Conservation (phyloP, 2,113 vertebrate genomes). For the Tauraco erythrolophus region DNA sequence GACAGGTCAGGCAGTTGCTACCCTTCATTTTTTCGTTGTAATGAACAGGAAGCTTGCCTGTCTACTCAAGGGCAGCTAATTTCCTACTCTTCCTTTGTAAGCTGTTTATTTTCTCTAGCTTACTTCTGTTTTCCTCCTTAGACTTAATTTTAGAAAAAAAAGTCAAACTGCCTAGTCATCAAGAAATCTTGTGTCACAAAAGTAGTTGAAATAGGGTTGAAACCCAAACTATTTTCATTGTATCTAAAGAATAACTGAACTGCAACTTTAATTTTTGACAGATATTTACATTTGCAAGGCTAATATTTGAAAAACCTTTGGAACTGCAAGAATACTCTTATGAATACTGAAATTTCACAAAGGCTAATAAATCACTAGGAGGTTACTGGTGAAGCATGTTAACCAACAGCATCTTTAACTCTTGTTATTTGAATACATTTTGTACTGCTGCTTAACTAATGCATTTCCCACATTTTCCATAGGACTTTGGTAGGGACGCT, state of each 20-base stretch:
- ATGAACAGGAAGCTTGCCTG: conserved; percentile 65
- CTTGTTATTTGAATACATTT: not conserved
- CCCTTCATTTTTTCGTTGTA: conserved; percentile 61
- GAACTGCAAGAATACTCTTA: not conserved
- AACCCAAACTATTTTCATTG: not conserved
- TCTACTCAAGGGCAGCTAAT: conserved; percentile 26
- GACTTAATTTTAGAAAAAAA: not conserved
- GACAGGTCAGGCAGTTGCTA: conserved; percentile 68
- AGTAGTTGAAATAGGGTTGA: not conserved
- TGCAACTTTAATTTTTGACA: not conserved
- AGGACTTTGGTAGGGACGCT: not conserved
- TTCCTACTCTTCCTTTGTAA: conserved; percentile 51
- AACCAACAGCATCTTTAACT: not conserved
- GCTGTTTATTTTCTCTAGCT: conserved; percentile 27
- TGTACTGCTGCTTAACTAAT: not conserved
- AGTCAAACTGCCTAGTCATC: not conserved
- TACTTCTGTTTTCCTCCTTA: conserved; percentile 15
- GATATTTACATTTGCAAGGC: conserved; percentile 18
- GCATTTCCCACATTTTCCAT: not conserved
- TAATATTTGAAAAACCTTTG: conserved; percentile 34
- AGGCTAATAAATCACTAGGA: not conserved
- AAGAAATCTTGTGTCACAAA: not conserved
- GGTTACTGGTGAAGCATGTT: not conserved
- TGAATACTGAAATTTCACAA: not conserved
- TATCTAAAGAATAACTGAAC: not conserved